These are phyloP conservation scores for Paguma larvata DNA, from an alignment of 2,797 vertebrate species.

Conservation along the genomic window DNA sequence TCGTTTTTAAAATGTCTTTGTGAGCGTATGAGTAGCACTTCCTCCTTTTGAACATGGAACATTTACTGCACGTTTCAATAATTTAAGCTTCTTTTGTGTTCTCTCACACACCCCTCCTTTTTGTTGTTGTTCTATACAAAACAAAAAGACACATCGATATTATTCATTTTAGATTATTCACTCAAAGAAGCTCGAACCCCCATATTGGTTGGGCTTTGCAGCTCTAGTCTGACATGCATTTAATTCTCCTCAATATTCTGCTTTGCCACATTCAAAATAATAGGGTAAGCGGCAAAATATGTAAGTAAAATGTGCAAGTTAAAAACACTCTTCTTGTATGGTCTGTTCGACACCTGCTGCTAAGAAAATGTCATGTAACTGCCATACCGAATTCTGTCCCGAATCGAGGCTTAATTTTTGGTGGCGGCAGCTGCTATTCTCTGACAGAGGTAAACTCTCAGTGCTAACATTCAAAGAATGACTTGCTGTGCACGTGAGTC, in stretches of 20 bases:
- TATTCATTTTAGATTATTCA: conserved; percentile 30
- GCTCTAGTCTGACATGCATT: conserved; percentile 2
- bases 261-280: neutral
- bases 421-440: conserved; percentile 19
- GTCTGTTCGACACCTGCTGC: neutral
- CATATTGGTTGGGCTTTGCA: neutral
- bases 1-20: conserved; percentile 18
- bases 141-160: neutral
- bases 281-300: neutral
- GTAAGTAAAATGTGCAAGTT: neutral
- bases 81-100: neutral
- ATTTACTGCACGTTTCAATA: conserved; percentile 10
- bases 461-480: conserved; percentile 14
- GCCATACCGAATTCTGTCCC: neutral
- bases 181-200: neutral
- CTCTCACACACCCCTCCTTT: neutral
- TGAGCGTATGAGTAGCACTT: neutral
- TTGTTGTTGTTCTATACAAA: neutral
- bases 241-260: neutral
- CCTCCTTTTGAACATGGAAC: neutral
- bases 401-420: conserved; percentile 1
- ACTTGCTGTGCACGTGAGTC: neutral
- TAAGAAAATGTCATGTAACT: conserved; percentile 28
- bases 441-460: conserved; percentile 6
- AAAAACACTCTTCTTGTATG: neutral